These are phyloP conservation scores for Heliconius aoede DNA, from an alignment of 2,888 invertebrate genomes.

Conservation along the genomic window DNA sequence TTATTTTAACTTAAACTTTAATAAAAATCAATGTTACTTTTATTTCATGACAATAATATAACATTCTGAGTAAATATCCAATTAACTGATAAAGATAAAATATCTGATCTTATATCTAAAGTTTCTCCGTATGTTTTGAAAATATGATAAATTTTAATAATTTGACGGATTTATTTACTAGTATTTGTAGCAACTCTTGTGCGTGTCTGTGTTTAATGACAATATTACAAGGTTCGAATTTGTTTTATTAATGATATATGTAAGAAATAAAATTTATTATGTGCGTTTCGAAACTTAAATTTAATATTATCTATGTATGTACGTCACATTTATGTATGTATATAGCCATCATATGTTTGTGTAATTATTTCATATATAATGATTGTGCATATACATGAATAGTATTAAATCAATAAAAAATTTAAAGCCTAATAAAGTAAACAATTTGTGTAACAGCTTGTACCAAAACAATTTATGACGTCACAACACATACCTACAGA, in stretches of 20 bases:
- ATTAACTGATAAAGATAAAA: neutral
- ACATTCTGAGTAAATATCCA: neutral
- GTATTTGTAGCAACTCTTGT: neutral
- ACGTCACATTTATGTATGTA: neutral
- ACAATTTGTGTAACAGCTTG: neutral
- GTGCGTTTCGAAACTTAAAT: neutral
- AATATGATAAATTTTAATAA: constrained; percentile 7
- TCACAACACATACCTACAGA: neutral
- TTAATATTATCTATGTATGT: neutral
- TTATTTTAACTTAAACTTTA: neutral
- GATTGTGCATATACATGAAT: neutral
- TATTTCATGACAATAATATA: neutral
- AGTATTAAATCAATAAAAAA: neutral
- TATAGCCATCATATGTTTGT: neutral
- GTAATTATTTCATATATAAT: neutral
- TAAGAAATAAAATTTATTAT: neutral
- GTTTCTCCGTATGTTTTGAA: neutral
- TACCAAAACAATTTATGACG: constrained; percentile 11
- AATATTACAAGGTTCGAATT: constrained; percentile 3
- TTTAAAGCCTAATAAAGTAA: neutral
- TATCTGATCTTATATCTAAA: too few relatives aligned
- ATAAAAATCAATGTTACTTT: neutral
- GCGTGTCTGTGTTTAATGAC: neutral
- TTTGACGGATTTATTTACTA: neutral
- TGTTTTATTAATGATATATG: neutral